Evolutionary conservation across 2,888 invertebrate species (phyloP).

Genomic region (Daptonema setosum): DNA sequence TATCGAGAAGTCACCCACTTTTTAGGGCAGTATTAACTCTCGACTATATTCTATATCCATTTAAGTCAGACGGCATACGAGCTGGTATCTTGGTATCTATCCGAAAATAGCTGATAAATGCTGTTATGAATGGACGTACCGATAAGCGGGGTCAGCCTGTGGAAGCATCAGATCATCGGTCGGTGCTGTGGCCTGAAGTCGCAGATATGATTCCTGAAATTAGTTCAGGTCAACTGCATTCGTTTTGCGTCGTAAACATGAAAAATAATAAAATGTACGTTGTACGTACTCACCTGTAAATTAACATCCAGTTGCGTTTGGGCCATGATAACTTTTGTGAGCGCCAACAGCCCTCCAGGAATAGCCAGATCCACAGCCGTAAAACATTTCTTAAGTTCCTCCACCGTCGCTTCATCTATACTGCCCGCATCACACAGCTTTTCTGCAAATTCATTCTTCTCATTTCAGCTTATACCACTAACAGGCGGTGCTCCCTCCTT

Average conservation of each 20-base stretch:
- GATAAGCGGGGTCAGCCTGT: conserved; percentile 5
- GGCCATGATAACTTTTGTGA: conserved; percentile 20
- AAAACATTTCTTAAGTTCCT: conserved; percentile 11
- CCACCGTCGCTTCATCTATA: conserved; percentile 14
- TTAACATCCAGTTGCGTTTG: conserved; percentile 21
- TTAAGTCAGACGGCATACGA: too few relatives aligned
- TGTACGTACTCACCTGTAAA: conserved; percentile 15
- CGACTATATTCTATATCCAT: too few relatives aligned
- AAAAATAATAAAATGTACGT: not conserved
- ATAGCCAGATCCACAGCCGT: not conserved
- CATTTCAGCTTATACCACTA: too few relatives aligned
- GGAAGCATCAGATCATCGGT: conserved; percentile 19
- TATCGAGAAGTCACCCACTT: too few relatives aligned
- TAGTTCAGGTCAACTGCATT: not conserved
- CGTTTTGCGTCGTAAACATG: not conserved
- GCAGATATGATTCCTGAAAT: conserved; percentile 20
- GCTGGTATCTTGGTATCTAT: too few relatives aligned
- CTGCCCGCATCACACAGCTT: too few relatives aligned
- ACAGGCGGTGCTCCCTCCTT: too few relatives aligned
- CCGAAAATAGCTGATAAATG: too few relatives aligned
- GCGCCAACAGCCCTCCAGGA: conserved; percentile 18
- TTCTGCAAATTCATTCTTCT: too few relatives aligned
- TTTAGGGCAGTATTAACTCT: too few relatives aligned
- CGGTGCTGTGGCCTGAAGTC: conserved; percentile 22
- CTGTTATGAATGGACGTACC: too few relatives aligned